Conservation (phyloP, 2,888 invertebrate species). For the Drosophila mimica region DNA sequence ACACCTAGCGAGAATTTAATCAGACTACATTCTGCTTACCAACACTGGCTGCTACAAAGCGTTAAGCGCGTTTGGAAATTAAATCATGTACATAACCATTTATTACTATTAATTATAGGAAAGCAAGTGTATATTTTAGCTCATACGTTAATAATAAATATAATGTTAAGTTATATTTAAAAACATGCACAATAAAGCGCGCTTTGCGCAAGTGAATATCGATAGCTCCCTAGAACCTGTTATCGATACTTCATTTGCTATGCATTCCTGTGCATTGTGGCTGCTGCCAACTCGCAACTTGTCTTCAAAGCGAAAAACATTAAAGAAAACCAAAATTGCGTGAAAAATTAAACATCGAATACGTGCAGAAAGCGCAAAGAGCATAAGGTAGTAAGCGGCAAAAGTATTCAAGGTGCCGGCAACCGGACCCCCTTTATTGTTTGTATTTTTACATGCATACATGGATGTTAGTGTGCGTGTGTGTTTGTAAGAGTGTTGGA, state of each 20-base stretch:
- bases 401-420: conserved; percentile 49
- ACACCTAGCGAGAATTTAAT: conserved; percentile 18
- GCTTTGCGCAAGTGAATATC: conserved; percentile 2
- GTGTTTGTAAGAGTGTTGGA: conserved; percentile 46
- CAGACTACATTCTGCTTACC: not conserved
- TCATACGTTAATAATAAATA: not conserved
- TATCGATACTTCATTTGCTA: conserved; percentile 26
- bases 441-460: conserved; percentile 39
- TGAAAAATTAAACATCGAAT: conserved; percentile 37
- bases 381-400: conserved; percentile 12
- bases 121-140: not conserved
- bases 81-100: not conserved
- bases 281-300: conserved; percentile 50
- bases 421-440: conserved; percentile 39
- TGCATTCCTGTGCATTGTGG: conserved; percentile 37
- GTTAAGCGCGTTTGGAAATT: not conserved
- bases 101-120: not conserved
- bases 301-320: conserved; percentile 67
- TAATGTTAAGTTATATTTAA: not conserved
- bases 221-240: not conserved
- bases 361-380: conserved; percentile 2
- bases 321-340: conserved; percentile 59
- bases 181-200: not conserved
- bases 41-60: conserved; percentile 16
- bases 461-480: conserved; percentile 23